Conservation (phyloP, 1,140 invertebrate species). For the Camponotus vicinus region DNA sequence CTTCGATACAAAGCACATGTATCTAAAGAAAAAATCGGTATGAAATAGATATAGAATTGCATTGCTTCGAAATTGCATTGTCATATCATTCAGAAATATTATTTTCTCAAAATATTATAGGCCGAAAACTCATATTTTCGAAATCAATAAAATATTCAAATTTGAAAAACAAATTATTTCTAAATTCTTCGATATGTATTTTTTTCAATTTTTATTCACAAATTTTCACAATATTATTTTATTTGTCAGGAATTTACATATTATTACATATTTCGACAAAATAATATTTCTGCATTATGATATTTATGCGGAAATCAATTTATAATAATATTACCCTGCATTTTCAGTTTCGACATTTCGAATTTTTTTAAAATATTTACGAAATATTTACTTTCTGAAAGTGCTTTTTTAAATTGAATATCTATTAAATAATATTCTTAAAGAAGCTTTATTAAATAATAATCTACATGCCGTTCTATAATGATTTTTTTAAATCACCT, state of each 20-base stretch:
- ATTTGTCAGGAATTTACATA: neutral
- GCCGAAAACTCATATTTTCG: neutral
- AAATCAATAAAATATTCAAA: neutral
- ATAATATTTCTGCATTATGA: neutral
- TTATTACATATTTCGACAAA: neutral
- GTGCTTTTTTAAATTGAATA: neutral
- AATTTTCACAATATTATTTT: neutral
- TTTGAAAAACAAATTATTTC: conserved; percentile 5
- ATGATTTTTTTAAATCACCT: neutral
- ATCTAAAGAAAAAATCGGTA: neutral
- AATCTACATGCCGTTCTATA: neutral
- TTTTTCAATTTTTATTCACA: neutral
- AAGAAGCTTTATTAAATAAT: neutral
- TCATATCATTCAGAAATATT: neutral
- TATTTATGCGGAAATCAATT: neutral
- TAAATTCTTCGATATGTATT: neutral
- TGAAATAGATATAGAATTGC: neutral
- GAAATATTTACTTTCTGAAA: neutral
- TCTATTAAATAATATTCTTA: neutral
- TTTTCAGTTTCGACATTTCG: neutral
- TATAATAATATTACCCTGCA: neutral
- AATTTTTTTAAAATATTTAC: neutral
- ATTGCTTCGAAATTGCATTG: neutral
- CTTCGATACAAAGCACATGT: neutral
- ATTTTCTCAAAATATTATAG: neutral